A percentile compares a stretch with the other conserved stretches of the same genome.
Conservation (phyloP, 1,140 invertebrate genomes). For the Procambarus clarkii region DNA sequence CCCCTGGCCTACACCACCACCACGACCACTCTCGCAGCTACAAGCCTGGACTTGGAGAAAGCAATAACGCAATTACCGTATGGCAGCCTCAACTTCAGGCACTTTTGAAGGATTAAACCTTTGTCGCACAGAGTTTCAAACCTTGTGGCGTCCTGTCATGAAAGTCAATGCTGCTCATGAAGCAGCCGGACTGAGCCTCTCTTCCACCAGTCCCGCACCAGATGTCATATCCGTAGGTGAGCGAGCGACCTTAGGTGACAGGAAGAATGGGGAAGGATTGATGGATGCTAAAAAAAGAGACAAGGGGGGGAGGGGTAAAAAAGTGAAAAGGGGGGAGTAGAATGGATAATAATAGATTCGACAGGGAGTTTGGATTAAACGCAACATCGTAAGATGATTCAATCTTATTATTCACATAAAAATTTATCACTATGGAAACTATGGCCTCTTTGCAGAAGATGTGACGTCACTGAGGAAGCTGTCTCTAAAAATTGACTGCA, state of each 20-base stretch:
- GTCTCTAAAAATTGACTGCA: too few relatives aligned
- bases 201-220: neutral
- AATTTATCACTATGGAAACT: too few relatives aligned
- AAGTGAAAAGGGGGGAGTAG: neutral
- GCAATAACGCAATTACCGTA: conserved; percentile 3
- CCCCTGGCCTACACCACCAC: neutral
- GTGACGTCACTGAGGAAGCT: too few relatives aligned
- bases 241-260: neutral
- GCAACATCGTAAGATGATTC: too few relatives aligned
- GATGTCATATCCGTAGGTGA: conserved; percentile 5
- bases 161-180: neutral
- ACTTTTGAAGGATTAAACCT: neutral
- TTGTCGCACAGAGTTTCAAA: neutral
- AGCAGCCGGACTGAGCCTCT: neutral
- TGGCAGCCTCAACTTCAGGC: neutral
- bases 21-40: neutral
- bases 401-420: too few relatives aligned
- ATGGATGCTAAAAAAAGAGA: neutral
- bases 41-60: neutral
- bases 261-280: neutral
- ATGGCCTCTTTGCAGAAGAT: too few relatives aligned
- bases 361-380: too few relatives aligned
- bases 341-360: neutral
- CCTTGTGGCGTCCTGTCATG: neutral
- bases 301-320: neutral